phyloP scores from a whole-genome alignment of 2,888 invertebrate genomes.

The Acronicta psi region DNA sequence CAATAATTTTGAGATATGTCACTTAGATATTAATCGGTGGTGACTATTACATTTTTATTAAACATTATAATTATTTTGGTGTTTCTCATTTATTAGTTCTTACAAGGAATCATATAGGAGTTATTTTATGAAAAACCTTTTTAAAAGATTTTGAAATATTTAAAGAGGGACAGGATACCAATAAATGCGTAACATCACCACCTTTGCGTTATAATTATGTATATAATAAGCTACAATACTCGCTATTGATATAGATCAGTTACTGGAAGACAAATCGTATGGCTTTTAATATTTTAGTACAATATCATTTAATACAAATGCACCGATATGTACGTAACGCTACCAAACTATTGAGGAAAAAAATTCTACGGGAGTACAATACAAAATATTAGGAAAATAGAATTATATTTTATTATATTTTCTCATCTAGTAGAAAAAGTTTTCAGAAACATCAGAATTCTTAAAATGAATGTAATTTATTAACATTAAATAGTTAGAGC shows the following conservation, averaged over 20 bases:
- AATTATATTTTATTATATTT: constrained; percentile 71
- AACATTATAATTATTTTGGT: constrained; percentile 46
- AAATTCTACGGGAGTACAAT: constrained; percentile 79
- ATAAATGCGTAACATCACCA: constrained; percentile 74
- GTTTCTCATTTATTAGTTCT: constrained; percentile 27
- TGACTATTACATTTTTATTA: constrained; percentile 71
- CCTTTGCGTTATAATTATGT: constrained; percentile 77
- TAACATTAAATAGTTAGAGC: constrained; percentile 50
- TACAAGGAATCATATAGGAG: constrained; percentile 14
- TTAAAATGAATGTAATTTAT: constrained; percentile 62
- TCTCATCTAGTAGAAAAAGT: constrained; percentile 75
- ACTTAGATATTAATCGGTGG: constrained; percentile 82
- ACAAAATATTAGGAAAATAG: constrained; percentile 87
- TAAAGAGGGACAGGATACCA: constrained; percentile 14
- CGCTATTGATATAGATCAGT: constrained; percentile 87
- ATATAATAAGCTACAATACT: constrained; percentile 87
- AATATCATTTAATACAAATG: constrained; percentile 82
- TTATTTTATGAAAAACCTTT: constrained; percentile 15
- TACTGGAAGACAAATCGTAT: constrained; percentile 90
- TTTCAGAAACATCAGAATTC: constrained; percentile 77
- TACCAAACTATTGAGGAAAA: constrained; percentile 83
- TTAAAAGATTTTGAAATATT: constrained; percentile 34
- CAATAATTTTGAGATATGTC: constrained; percentile 88
- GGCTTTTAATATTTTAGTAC: constrained; percentile 87
- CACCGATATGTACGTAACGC: constrained; percentile 84